phyloP scores from a whole-genome alignment of 2,888 invertebrate genomes.

The Cerceris rybyensis region DNA sequence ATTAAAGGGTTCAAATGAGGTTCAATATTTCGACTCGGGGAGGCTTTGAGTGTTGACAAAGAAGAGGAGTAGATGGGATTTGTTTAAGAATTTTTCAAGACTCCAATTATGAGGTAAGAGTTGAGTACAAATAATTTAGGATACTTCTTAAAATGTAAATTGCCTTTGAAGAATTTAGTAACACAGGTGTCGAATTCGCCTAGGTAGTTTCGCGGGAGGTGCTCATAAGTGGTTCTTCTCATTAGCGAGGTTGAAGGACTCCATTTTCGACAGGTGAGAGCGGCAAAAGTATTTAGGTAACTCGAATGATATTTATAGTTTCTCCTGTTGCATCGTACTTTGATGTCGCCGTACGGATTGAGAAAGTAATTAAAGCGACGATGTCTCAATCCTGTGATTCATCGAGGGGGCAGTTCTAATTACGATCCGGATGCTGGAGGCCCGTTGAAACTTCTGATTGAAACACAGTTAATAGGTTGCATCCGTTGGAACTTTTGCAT shows the following conservation, averaged over 20 bases:
- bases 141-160: no score
- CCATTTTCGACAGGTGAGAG: constrained; percentile 11
- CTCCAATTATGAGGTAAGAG: no score
- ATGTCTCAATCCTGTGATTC: constrained; percentile 48
- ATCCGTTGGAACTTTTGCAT: not conserved
- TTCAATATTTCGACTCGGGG: no score
- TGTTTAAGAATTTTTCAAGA: no score
- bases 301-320: constrained; percentile 40
- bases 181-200: no score
- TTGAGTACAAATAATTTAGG: no score
- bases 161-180: no score
- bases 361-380: constrained; percentile 60
- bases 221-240: no score
- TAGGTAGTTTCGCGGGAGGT: not conserved
- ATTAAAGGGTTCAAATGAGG: no score
- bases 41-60: no score
- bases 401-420: constrained; percentile 61
- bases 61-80: no score
- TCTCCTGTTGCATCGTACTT: constrained; percentile 28
- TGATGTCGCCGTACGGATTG: constrained; percentile 36
- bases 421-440: constrained; percentile 60
- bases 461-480: constrained; percentile 20
- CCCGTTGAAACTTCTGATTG: constrained; percentile 53
- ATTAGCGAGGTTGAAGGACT: no score
- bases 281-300: constrained; percentile 50